Base-by-base conservation (phyloP, 2,888 invertebrate genomes). In the Smittia sp. region DNA sequence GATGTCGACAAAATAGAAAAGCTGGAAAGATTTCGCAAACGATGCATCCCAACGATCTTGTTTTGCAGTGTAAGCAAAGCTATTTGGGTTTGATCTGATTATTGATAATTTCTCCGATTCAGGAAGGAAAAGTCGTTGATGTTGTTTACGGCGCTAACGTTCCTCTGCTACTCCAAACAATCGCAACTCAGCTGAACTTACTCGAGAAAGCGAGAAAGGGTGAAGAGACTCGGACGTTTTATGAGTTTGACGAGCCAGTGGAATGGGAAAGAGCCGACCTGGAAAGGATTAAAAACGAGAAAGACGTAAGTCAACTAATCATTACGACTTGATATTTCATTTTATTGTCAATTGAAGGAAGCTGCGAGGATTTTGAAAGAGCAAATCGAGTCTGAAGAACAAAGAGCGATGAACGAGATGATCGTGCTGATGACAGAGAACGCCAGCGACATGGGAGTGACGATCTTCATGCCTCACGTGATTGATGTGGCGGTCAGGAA, bases 41-140 rank as follows among this genome's bases (percentile, higher is more conserved):
- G 88, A 78, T 93, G 95, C 80, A 92, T 96, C 79, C 96, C 96
- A 0, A 92, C 91, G 0, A 96, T 94, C 92, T 87, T 96, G 83
- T 93, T 96, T 78, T 88, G 91, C 76, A 89, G 89, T 75, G 72
- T 72, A 72, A 72, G 38, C 9, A 22, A 24, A 32, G n/a, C 15
- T 11, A 4, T 13, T 32, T 1, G 20, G 9, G 6, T 41, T 52
- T 25, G 13, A 69, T 11, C 15, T 1, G 2, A 39, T 66, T 39
- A 6, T 20, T 3, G 11, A 15, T 13, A 1, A 25, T 38, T 32
- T 6, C n/a, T 32, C 15, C 13, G 11, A 13, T 18, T 69, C 80
- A 94, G 91, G 85, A 87, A 66, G 90, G 92, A 0, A 87, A 89
- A 79, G 85, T 94, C 76, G 86, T 94, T 1, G 90, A 89, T 77